These are phyloP conservation scores for Laticauda laticaudata DNA, from an alignment of 2,113 vertebrate species.

Conservation along the genomic window DNA sequence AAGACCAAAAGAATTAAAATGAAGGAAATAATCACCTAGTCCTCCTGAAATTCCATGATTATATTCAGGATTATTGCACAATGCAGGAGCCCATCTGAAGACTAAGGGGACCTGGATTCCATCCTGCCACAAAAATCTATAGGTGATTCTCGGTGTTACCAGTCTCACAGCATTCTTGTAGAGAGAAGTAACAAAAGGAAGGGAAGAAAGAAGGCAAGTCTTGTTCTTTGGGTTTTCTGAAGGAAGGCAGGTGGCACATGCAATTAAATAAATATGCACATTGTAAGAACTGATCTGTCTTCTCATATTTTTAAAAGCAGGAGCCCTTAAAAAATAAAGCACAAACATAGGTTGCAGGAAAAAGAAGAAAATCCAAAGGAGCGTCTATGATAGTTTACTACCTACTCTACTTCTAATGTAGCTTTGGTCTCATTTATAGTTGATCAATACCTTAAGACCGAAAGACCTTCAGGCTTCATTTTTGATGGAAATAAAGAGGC, in stretches of 20 bases:
- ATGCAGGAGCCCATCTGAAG: neutral
- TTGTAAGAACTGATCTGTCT: neutral
- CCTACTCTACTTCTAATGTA: neutral
- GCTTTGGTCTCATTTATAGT: neutral
- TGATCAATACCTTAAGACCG: neutral
- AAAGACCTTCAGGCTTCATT: neutral
- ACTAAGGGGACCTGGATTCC: neutral
- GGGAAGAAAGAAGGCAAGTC: neutral
- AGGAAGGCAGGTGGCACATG: neutral
- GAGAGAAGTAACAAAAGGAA: neutral
- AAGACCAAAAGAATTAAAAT: neutral
- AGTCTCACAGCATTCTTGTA: neutral
- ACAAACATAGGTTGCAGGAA: neutral
- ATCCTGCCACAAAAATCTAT: neutral
- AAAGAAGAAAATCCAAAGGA: neutral
- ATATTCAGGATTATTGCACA: too few species aligned
- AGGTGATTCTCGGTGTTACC: neutral
- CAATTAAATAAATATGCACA: neutral
- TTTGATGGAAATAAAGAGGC: neutral
- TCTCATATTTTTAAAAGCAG: neutral
- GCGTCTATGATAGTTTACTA: neutral
- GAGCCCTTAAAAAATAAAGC: neutral
- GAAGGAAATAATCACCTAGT: neutral
- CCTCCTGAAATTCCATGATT: neutral
- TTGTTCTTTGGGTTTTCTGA: too few species aligned